Base-by-base conservation (phyloP, 1,140 invertebrate genomes). In the Scaptomyza hsui region DNA sequence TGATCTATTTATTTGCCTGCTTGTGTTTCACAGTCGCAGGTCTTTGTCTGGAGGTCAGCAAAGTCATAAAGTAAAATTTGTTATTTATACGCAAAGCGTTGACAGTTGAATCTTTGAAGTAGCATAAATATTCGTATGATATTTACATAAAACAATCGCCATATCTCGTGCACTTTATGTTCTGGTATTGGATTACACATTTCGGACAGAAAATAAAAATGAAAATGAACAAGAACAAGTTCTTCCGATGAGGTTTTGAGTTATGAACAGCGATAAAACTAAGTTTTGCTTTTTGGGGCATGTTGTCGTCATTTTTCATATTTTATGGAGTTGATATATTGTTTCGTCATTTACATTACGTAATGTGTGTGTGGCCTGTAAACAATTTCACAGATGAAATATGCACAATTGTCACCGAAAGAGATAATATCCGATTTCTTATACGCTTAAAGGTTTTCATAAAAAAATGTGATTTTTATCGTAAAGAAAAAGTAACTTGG, bases 131-230 rank as follows among this genome's bases (percentile, higher is more conserved):
- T 64, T 64, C 52, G 29, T 42, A 67, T 45, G 42, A 74, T 77
- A 85, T 86, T 74, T 61, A 77, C 72, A 80, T 67, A 76, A 37
- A 64, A 57, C 72, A 69, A 59, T 74, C 44, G 51, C 64, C 64
- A 64, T 79, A 86, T 77, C 60, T 85, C 48, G 57, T 67, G 81
- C 77, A 86, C 64, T 85, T 86, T 86, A 85, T 85, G 81, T 77
- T 86, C 64, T 86, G 42, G 81, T 75, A 57, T 81, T 74, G 57
- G 61, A 88, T 85, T 81, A 86, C 81, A 77, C 45, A 85, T 16
- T 37, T 29, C 6, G 32, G 32, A 65, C 57, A 60, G 29, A 59
- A 41, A 62, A n/a, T n/a, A n/a, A n/a, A n/a, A n/a, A n/a, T n/a
- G n/a, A n/a, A n/a, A n/a, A n/a, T n/a, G n/a, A n/a, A n/a, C n/a